Base-by-base conservation (phyloP, 2,113 vertebrate genomes). In the Zapornia atra region DNA sequence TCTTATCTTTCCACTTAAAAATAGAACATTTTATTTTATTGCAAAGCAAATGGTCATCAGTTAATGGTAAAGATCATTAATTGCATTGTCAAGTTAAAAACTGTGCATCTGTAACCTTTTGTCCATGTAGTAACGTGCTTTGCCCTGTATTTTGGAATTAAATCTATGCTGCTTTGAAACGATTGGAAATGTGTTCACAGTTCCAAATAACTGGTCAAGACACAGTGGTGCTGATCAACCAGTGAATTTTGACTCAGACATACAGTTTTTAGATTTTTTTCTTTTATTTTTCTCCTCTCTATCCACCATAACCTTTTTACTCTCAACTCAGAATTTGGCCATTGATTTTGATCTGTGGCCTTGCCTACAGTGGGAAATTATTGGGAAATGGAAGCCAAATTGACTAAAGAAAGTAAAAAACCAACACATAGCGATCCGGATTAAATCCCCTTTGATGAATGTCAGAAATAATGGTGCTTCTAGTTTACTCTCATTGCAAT, bases 1-100 rank as follows among this genome's bases (percentile, higher is more conserved):
- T 76, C 66, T 92, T 84, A 75, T 48, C 66, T 90, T 77, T 12
- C 16, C 17, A 24, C 15, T 57, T 77, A 66, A 86, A 94, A 96
- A 18, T 54, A 90, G 33, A 56, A 51, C 7, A 16, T 26, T 89
- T 59, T 61, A 31, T 91, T 69, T 90, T 93, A 48, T 26, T 77
- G 51, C 25, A 31, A 94, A 86, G 29, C 77, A 82, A 77, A 20
- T 22, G 24, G 33, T 40, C 26, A 69, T 71, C 79, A 80, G 57
- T 94, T 85, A 88, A 44, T n/a, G 7, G 11, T 60, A 40, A 77
- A 65, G 28, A 77, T 73, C 15, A 60, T 88, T 86, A 78, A 70
- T 92, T 66, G 46, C 4, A 2, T 14, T 93, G 71, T 69, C 68
- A 88, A 61, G 20, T 69, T 68, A 80, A 72, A 91, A 87, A 50